A percentile compares a stretch with the other conserved stretches of the same genome.
phyloP scores from a whole-genome alignment of 2,113 vertebrate species.

The Channa maculata region DNA sequence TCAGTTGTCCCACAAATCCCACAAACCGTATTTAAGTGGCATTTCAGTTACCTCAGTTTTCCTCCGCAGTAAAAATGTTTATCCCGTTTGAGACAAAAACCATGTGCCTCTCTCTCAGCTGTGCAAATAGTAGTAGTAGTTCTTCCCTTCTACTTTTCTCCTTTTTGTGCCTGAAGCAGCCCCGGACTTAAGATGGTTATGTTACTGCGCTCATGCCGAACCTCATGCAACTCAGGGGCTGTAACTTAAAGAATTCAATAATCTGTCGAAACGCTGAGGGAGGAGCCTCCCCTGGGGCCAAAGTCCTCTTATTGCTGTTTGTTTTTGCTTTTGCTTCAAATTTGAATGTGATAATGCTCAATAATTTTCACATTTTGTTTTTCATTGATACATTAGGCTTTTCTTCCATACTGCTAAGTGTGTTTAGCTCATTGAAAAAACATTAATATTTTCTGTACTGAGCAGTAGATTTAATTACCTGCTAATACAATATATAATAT shows the following conservation, averaged over 20 bases:
- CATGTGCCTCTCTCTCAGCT: constrained; percentile 16
- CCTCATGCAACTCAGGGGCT: constrained; percentile 12
- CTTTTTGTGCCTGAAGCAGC: constrained; percentile 22
- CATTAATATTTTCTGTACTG: background rate
- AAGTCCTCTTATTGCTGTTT: constrained; percentile 57
- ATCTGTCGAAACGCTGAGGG: constrained; percentile 45
- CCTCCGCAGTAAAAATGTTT: constrained; percentile 16
- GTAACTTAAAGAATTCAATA: constrained; percentile 18
- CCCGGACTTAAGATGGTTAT: background rate
- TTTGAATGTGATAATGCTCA: background rate
- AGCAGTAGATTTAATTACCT: background rate
- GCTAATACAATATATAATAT: background rate
- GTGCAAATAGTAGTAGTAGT: constrained; percentile 5
- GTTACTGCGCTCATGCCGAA: constrained; percentile 8
- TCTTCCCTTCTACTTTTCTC: constrained; percentile 12
- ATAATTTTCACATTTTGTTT: background rate
- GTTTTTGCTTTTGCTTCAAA: constrained; percentile 1
- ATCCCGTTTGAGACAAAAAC: constrained; percentile 19
- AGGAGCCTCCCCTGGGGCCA: constrained; percentile 40
- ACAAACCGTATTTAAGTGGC: constrained; percentile 7
- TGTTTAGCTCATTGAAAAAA: background rate
- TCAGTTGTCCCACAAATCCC: constrained; percentile 3
- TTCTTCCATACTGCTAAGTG: background rate
- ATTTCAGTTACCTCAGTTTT: constrained; percentile 16
- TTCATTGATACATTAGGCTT: background rate